Evolutionary conservation across 2,113 vertebrate genomes (phyloP).

Genomic region (Platycercus adscitus): DNA sequence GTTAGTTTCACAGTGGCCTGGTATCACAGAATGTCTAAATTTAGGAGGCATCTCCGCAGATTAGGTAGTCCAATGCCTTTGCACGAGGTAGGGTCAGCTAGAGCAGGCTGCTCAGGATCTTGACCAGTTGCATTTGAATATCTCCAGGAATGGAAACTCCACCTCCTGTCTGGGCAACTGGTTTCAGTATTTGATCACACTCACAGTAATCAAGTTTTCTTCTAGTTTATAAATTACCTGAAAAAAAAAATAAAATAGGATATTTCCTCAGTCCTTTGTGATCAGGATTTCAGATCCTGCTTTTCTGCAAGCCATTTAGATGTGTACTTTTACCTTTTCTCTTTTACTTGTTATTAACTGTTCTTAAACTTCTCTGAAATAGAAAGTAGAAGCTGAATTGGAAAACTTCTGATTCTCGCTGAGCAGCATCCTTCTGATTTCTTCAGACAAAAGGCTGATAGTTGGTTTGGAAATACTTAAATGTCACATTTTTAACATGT

Average conservation of each 20-base stretch:
- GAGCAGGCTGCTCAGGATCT: background rate
- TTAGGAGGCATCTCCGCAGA: background rate
- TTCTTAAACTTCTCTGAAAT: background rate
- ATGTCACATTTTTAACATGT: background rate
- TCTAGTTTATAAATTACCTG: background rate
- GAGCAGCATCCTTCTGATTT: background rate
- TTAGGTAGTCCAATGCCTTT: background rate
- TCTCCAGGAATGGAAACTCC: background rate
- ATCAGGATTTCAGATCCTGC: background rate
- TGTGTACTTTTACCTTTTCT: background rate
- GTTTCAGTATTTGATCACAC: background rate
- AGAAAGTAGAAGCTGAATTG: background rate
- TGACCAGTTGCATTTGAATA: background rate
- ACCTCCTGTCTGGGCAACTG: background rate
- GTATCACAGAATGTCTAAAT: background rate
- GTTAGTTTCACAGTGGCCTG: background rate
- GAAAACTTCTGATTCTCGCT: background rate
- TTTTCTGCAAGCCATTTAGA: background rate
- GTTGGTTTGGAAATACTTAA: background rate
- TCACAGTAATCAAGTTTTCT: background rate
- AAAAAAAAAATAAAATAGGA: accelerated
- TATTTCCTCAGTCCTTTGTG: background rate
- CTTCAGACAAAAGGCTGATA: background rate
- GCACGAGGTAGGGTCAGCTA: background rate
- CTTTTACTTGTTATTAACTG: background rate